These are phyloP conservation scores for Odontocolon sp. DNA, from an alignment of 2,888 invertebrate species.

Conservation along the genomic window DNA sequence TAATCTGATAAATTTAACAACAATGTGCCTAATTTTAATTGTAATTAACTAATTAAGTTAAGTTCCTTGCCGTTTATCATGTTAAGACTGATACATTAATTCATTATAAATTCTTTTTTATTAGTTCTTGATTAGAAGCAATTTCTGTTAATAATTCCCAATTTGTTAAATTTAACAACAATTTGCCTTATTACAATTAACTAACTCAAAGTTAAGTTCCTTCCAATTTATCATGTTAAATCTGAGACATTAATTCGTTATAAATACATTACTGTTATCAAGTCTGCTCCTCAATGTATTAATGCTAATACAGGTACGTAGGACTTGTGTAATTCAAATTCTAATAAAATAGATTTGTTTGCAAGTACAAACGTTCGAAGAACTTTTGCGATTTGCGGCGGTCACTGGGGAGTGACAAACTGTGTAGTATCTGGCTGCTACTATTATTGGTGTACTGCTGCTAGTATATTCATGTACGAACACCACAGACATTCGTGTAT, in stretches of 20 bases:
- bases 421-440: background rate
- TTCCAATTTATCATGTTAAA: too few species aligned
- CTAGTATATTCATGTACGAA: background rate
- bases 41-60: too few species aligned
- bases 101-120: too few species aligned
- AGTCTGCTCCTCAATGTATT: too few species aligned
- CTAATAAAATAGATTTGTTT: conserved; percentile 41
- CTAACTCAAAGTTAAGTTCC: too few species aligned
- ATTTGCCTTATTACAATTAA: too few species aligned
- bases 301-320: too few species aligned
- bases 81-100: too few species aligned
- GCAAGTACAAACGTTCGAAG: conserved; percentile 23
- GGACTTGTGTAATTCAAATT: conserved; percentile 46
- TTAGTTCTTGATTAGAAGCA: conserved; percentile 33
- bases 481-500: conserved; percentile 24
- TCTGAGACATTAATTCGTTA: too few species aligned
- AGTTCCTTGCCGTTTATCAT: too few species aligned
- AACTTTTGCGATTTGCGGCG: conserved; percentile 56
- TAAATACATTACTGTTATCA: too few species aligned
- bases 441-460: background rate
- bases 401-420: conserved; percentile 46
- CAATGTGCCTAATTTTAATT: background rate
- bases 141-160: background rate
- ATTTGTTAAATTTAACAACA: background rate
- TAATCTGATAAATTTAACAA: background rate